phyloP scores from a whole-genome alignment of 2,888 invertebrate genomes.

The Acleris cristana region DNA sequence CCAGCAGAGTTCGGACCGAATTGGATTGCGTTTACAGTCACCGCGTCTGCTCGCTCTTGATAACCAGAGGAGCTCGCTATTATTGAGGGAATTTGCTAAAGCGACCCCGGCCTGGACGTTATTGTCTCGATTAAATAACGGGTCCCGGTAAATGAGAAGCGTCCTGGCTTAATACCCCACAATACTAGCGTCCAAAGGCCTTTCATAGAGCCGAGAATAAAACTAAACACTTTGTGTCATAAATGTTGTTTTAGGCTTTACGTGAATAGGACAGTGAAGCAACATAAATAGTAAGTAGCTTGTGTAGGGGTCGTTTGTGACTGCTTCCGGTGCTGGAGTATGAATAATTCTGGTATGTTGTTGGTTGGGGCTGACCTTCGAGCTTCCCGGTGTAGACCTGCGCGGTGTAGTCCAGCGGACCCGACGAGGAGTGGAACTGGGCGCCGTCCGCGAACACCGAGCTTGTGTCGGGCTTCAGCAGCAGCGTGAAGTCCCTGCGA shows the following conservation, averaged over 20 bases:
- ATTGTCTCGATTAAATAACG: slow-evolving; percentile 27
- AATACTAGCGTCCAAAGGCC: neutral
- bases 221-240: neutral
- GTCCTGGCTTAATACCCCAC: slow-evolving; percentile 15
- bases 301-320: too few relatives aligned
- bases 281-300: too few relatives aligned
- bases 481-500: slow-evolving; percentile 89
- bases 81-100: slow-evolving; percentile 17
- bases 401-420: slow-evolving; percentile 87
- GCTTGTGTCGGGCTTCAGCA: slow-evolving; percentile 88
- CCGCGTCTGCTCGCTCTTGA: slow-evolving; percentile 21
- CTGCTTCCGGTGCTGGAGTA: too few relatives aligned
- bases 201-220: neutral
- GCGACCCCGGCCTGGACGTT: slow-evolving; percentile 11
- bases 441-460: slow-evolving; percentile 90
- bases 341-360: too few relatives aligned
- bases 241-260: too few relatives aligned
- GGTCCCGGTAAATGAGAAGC: slow-evolving; percentile 10
- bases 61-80: slow-evolving; percentile 19
- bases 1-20: slow-evolving; percentile 5
- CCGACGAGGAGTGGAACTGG: slow-evolving; percentile 89
- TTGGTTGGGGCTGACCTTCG: slow-evolving; percentile 83
- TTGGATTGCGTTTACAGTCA: slow-evolving; percentile 23
- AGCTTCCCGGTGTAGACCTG: slow-evolving; percentile 90
- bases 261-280: too few relatives aligned